Conservation (phyloP, 2,113 vertebrate genomes). For the Chaetops frenatus region DNA sequence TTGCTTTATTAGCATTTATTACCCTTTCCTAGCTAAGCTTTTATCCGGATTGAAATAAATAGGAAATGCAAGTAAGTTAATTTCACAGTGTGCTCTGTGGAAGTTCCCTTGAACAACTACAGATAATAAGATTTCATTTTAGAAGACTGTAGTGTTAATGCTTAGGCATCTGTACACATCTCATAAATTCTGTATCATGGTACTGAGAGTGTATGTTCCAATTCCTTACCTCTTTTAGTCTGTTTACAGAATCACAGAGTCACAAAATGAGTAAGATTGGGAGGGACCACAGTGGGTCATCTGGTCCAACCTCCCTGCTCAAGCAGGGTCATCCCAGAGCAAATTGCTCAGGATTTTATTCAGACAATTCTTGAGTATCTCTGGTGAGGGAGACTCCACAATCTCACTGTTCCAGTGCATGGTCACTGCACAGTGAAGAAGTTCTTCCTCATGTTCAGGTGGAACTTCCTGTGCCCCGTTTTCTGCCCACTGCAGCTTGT, state of each 20-base stretch:
- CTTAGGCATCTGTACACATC: background rate
- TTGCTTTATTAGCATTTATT: constrained; percentile 22
- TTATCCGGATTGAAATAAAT: background rate
- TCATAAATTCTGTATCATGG: background rate
- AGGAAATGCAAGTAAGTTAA: background rate
- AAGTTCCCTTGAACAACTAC: background rate
- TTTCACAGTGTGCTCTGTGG: background rate
- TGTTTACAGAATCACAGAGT: background rate
- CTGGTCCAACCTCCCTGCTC: background rate
- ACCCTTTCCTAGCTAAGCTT: background rate
- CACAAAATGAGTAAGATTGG: background rate
- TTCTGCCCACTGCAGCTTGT: background rate
- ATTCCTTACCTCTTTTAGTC: background rate
- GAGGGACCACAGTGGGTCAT: background rate
- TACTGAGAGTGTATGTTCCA: background rate
- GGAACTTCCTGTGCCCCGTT: background rate
- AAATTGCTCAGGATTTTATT: background rate
- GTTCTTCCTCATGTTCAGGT: no score
- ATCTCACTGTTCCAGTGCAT: background rate
- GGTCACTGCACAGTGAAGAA: background rate
- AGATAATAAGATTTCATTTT: background rate
- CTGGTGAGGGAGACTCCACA: background rate
- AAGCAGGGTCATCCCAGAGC: background rate
- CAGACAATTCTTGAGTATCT: background rate
- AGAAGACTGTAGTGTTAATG: background rate